Evolutionary conservation across 1,140 invertebrate species (phyloP), one percentile per base, ranked within the genome.

Genomic region (Heliconius eleuchia): DNA sequence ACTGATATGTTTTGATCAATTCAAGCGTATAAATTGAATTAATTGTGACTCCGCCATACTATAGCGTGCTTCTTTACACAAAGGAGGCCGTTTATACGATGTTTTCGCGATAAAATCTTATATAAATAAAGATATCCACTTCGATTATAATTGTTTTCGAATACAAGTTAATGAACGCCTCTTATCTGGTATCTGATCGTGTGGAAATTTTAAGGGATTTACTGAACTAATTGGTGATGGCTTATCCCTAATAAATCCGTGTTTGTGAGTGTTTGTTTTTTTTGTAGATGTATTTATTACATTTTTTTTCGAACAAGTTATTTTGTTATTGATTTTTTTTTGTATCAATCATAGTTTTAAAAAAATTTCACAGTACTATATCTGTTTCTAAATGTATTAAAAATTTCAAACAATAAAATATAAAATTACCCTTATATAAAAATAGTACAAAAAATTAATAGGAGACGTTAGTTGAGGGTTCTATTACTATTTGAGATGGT

Each of bases 11-110:
- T 87, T 89, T 88, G 84, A 85, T 82, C 85, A 86, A 87, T 85
- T 76, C 84, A 86, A 80, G 87, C 88, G 87, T 90, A 84, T 76
- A 85, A 90, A 90, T 90, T 85, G 87, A 87, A 84, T 88, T 90
- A 90, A 90, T 90, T 90, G 84, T 82, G 80, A 80, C 77, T 6
- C 50, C 18, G 18, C 6, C 2, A 2, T 71, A 80, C 78, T 82
- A 74, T 74, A 76, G 74, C 81, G 74, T 71, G 55, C 75, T 79
- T 82, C 78, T 79, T 81, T 46, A 76, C 55, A 76, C 74, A 70
- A 80, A 77, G 42, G 74, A 76, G 42, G 71, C 55, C 50, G 46
- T 73, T 82, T 72, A 77, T 73, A 66, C 76, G 76, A 80, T 77
- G 72, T 76, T 75, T 70, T 23, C 13, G 42, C 50, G 81, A 82